Conservation (phyloP, 2,113 vertebrate species). For the Toxotes chatareus region DNA sequence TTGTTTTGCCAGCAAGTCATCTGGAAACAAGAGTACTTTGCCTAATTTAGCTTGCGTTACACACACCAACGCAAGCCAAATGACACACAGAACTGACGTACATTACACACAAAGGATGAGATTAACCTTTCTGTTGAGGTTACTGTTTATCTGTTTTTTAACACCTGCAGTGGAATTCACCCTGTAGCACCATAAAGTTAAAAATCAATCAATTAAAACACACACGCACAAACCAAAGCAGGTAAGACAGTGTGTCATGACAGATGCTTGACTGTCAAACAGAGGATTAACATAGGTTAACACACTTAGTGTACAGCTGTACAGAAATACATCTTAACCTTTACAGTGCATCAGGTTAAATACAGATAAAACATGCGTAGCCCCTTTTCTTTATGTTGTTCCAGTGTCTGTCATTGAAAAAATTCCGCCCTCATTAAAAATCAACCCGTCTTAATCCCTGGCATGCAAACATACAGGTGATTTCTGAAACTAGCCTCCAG, state of each 20-base stretch:
- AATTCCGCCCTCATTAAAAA: slow-evolving; percentile 9
- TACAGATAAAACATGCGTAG: background rate
- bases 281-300: slow-evolving; percentile 14
- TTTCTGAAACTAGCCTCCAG: slow-evolving; percentile 32
- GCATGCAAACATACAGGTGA: slow-evolving; percentile 37
- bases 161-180: slow-evolving; percentile 26
- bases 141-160: background rate
- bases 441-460: slow-evolving; percentile 20
- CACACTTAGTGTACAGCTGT: background rate
- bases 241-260: slow-evolving; percentile 17
- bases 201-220: slow-evolving; percentile 16
- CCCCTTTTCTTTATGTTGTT: slow-evolving; percentile 6
- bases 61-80: background rate
- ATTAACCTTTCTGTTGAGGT: slow-evolving; percentile 16
- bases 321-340: background rate
- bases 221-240: background rate
- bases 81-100: background rate
- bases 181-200: background rate
- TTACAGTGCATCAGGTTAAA: background rate
- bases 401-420: background rate
- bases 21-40: slow-evolving; percentile 67
- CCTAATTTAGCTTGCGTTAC: background rate
- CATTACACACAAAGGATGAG: background rate
- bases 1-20: slow-evolving; percentile 60
- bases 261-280: slow-evolving; percentile 9